phyloP scores from a whole-genome alignment of 2,797 vertebrate genomes.

The Tympanoctomys barrerae region DNA sequence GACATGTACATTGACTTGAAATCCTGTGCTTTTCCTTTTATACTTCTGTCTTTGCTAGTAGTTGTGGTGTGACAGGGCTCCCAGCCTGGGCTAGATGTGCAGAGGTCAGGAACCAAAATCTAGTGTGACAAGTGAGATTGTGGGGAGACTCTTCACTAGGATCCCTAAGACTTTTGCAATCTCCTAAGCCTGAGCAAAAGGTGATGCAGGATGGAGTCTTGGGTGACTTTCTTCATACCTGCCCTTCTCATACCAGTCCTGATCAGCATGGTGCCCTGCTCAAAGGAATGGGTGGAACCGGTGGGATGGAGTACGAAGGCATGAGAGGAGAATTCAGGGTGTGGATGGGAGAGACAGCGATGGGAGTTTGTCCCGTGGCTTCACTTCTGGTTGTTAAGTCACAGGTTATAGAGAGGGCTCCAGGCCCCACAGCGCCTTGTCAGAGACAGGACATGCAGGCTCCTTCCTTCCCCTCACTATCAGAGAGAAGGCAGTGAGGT shows the following conservation, averaged over 20 bases:
- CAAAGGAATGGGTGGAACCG: not conserved
- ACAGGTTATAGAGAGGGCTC: not conserved
- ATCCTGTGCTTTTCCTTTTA: not conserved
- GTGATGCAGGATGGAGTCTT: not conserved
- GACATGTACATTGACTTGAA: not conserved
- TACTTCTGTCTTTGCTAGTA: not conserved
- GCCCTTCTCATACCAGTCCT: not conserved
- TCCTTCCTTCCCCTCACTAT: not conserved
- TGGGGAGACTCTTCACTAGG: not conserved
- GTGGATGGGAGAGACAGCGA: not conserved
- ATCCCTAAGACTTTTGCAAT: not conserved
- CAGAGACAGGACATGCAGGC: not conserved
- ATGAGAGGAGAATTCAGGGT: not conserved
- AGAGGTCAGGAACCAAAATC: not conserved
- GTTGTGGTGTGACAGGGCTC: not conserved
- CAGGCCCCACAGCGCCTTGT: not conserved
- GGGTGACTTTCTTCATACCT: not conserved
- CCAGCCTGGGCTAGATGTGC: not conserved
- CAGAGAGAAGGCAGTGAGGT: not conserved
- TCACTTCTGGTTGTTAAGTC: not conserved
- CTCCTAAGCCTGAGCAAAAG: slow-evolving; percentile 4
- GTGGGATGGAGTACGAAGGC: not conserved
- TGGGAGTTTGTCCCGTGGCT: not conserved
- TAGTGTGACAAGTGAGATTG: not conserved
- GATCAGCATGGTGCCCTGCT: not conserved